Conservation (phyloP, 2,113 vertebrate species). For the Takifugu bimaculatus region DNA sequence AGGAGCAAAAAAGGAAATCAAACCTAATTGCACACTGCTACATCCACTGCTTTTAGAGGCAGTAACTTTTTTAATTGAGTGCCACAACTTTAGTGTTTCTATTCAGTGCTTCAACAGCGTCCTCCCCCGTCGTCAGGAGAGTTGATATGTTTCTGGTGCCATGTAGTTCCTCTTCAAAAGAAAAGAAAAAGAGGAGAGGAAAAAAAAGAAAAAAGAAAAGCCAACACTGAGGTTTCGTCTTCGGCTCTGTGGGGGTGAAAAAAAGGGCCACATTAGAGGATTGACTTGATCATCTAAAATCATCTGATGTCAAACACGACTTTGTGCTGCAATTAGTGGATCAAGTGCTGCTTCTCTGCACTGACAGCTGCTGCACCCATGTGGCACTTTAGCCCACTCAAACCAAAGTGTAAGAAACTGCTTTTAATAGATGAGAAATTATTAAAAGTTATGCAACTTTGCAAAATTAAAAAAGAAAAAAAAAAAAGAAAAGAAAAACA, state of each 20-base stretch:
- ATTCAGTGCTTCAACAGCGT: constrained; percentile 90
- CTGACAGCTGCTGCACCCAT: no score
- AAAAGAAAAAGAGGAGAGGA: not conserved
- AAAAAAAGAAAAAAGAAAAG: constrained; percentile 35
- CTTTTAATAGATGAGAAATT: no score
- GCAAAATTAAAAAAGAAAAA: no score
- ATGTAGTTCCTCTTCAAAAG: constrained; percentile 77
- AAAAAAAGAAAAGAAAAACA: no score
- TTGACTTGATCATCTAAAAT: no score
- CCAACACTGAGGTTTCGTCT: constrained; percentile 74
- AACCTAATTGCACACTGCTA: constrained; percentile 99
- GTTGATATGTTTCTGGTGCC: constrained; percentile 82
- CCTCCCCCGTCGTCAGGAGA: constrained; percentile 76
- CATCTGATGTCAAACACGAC: no score
- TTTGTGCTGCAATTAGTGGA: no score
- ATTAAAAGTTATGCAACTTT: no score
- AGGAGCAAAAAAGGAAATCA: constrained; percentile 87
- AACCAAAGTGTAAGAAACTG: no score
- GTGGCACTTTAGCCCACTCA: no score
- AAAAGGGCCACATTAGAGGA: not conserved
- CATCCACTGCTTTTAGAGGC: constrained; percentile 93
- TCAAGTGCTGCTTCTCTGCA: no score
- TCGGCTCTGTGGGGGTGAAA: constrained; percentile 66
- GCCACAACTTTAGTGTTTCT: constrained; percentile 92
- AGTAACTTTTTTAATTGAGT: constrained; percentile 83